Evolutionary conservation across 2,113 vertebrate genomes (phyloP), one percentile per base, ranked within the genome.

Genomic region (Gracilinanus agilis): DNA sequence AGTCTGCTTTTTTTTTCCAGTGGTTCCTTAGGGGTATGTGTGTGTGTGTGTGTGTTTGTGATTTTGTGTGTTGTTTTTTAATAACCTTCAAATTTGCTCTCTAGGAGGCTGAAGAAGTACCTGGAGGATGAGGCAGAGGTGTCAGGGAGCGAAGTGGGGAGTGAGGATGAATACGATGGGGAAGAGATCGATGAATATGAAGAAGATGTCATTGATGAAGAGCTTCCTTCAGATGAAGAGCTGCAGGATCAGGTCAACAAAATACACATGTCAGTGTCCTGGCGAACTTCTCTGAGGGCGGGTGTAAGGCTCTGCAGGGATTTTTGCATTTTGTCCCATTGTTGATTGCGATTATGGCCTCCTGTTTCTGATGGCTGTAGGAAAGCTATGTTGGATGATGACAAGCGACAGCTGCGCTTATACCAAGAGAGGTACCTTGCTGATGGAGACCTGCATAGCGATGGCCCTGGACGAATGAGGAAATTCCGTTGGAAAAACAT

Each of bases 401-500:
- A 99, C 97, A 99, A 99, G 90, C 99, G 99, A 0, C 98, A 98
- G 40, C 97, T 99, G 3, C 99, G 99, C 91, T 96, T 99, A 2
- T 99, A 99, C 97, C 99, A 99, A 97, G 99, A 99, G 97, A 96
- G 98, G 0, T 99, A 99, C 97, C 99, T 99, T 25, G 98, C 99
- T 1, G 99, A 99, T 3, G 99, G 99, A 0, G 99, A 99, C 97
- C 98, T 99, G 89, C 99, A 99, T 96, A 99, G 99, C 0, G 99
- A 99, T 0, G 99, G 99, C 0, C 99, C 99, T 0, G 99, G 99
- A 10, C 98, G 99, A 83, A 99, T 96, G 83, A 99, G 99, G 9
- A 99, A 98, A 88, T 99, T 99, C 98, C 99, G 99, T 67, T 99
- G 99, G 99, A 99, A 99, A 95, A 99, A 99, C 93, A 99, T 99